Base-by-base conservation (phyloP, 2,113 vertebrate genomes). In the Dipodomys merriami region DNA sequence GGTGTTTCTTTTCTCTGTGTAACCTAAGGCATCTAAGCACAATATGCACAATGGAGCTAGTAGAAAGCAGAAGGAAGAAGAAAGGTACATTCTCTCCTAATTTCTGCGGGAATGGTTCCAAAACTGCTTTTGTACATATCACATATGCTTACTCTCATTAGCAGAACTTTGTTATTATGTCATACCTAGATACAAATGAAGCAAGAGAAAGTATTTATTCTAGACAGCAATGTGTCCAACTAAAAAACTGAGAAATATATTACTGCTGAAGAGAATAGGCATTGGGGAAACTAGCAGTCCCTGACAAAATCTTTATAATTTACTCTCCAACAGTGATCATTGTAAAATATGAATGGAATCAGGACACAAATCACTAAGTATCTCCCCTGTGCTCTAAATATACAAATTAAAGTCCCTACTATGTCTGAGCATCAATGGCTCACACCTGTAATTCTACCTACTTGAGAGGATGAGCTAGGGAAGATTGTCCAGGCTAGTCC, bases 351-450 rank as follows among this genome's bases (percentile, higher is more conserved):
- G 62, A 83, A 86, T 60, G 35, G 10, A 78, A 79, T 86, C n/a
- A 86, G 53, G 46, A 9, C 4, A 15, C 30, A 84, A 83, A 65
- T 39, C 60, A 69, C 53, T 91, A 39, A 88, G 65, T 71, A 60
- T 30, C 25, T 93, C 91, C 68, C 68, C 46, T 71, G 8, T 85
- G 68, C 74, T 81, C 65, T 81, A 92, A 72, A 83, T 53, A 86
- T 86, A 60, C 30, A 82, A 77, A 86, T 15, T 91, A 46, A 92
- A 86, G 62, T 62, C 44, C 27, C 85, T 79, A 60, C 33, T 15
- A 39, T 46, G 33, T n/a, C 20, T 46, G 12, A 12, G 10, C 49
- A 49, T 12, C 49, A 49, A 12, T 49, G 49, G 12, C 49, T 49
- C 49, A 49, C 8, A 49, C 49, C 49, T n/a, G n/a, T n/a, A n/a